Percentiles rank a stretch among this genome's conserved stretches.
Conservation (phyloP, 2,113 vertebrate genomes). For the Etia nguti region DNA sequence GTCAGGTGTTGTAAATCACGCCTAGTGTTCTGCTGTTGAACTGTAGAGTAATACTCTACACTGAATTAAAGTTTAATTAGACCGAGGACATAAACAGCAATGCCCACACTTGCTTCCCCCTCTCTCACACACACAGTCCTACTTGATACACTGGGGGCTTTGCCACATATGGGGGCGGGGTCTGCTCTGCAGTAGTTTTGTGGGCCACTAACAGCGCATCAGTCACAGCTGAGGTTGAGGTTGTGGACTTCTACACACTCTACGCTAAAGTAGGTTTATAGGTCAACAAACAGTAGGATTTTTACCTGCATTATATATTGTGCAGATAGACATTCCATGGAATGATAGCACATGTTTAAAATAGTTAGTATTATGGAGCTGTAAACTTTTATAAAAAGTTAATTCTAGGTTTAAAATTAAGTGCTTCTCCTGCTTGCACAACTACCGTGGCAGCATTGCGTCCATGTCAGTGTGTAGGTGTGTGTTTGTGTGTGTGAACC, state of each 20-base stretch:
- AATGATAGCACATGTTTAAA: not conserved
- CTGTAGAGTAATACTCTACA: not conserved
- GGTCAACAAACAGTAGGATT: not conserved
- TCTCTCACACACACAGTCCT: not conserved
- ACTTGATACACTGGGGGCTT: not conserved
- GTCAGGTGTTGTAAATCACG: not conserved
- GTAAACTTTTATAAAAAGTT: not conserved
- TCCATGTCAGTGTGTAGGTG: not conserved
- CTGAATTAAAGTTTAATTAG: slow-evolving; percentile 1
- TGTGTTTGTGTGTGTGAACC: not conserved
- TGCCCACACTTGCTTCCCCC: not conserved
- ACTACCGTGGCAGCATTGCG: not conserved
- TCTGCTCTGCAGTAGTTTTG: not conserved
- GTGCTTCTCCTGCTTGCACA: not conserved
- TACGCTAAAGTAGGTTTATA: not conserved
- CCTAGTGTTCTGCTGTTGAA: not conserved
- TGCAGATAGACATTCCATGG: not conserved
- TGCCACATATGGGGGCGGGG: not conserved
- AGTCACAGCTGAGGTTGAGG: not conserved
- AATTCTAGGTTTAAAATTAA: not conserved
- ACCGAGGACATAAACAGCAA: not conserved
- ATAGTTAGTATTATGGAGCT: not conserved
- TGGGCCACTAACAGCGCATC: not conserved
- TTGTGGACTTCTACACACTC: not conserved
- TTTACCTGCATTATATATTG: not conserved